phyloP scores from a whole-genome alignment of 2,113 vertebrate genomes.

The Hucho hucho region DNA sequence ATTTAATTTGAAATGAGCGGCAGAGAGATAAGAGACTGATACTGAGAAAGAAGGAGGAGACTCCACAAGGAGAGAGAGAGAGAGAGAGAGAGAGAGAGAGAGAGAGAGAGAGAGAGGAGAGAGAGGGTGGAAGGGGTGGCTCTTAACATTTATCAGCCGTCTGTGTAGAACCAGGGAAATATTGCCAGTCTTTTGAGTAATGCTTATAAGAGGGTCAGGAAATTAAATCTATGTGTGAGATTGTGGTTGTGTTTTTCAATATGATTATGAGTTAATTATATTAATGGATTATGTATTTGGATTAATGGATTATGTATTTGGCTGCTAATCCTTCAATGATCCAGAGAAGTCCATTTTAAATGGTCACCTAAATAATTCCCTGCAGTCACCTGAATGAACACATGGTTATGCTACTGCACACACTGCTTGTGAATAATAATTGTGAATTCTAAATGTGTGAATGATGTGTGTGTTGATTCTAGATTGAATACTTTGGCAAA shows the following conservation, averaged over 20 bases:
- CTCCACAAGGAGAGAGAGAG: no score
- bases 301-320: constrained; percentile 25
- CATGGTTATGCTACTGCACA: no score
- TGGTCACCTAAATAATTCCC: no score
- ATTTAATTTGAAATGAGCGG: no score
- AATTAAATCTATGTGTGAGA: constrained; percentile 30
- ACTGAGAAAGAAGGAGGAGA: no score
- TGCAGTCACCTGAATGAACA: no score
- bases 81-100: no score
- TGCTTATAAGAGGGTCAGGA: constrained; percentile 27
- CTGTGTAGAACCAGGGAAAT: constrained; percentile 31
- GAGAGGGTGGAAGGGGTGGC: no score
- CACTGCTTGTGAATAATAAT: no score
- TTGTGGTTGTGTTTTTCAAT: constrained; percentile 19
- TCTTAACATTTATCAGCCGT: neutral
- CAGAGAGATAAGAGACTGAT: no score
- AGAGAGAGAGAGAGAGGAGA: no score
- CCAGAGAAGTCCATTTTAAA: neutral
- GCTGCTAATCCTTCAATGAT: constrained; percentile 21
- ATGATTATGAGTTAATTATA: constrained; percentile 43
- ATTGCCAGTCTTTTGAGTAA: constrained; percentile 46
- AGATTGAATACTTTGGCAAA: neutral
- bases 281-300: constrained; percentile 36
- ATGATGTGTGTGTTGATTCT: neutral
- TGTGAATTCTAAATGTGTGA: neutral